Percentiles rank a stretch among this genome's conserved stretches.
phyloP scores from a whole-genome alignment of 2,888 invertebrate genomes.

The Pemphredon lugubris region DNA sequence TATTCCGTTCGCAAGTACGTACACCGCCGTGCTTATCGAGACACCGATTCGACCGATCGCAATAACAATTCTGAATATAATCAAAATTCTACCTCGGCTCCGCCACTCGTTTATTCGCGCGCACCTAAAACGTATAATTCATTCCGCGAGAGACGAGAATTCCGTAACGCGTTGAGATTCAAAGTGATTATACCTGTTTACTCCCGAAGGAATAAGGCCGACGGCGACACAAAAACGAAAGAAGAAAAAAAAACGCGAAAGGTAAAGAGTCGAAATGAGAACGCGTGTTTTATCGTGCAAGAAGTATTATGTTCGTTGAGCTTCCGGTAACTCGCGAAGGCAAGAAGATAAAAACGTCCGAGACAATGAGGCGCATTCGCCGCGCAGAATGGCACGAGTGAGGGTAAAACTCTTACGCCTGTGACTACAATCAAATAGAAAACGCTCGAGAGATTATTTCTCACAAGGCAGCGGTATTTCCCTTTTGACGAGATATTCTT shows the following conservation, averaged over 20 bases:
- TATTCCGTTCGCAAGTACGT: no score
- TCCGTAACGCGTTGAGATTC: no score
- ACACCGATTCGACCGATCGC: no score
- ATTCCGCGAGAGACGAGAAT: no score
- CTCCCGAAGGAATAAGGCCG: no score
- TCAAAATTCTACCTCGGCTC: no score
- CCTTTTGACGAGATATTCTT: not conserved
- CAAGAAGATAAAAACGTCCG: not conserved
- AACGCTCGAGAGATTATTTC: constrained; percentile 19
- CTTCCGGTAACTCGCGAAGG: constrained; percentile 6
- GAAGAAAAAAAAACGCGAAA: not conserved
- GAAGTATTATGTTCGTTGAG: constrained; percentile 11
- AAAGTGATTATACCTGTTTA: no score
- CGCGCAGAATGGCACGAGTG: constrained; percentile 1
- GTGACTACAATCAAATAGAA: constrained; percentile 3
- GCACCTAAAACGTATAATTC: no score
- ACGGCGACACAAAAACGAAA: not conserved
- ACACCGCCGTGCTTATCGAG: no score
- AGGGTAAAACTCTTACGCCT: constrained; percentile 13
- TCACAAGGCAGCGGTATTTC: constrained; percentile 1
- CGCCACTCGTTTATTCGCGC: no score
- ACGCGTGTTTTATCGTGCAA: not conserved
- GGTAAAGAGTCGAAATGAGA: not conserved
- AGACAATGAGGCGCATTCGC: constrained; percentile 15
- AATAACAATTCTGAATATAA: no score